Percentiles rank a stretch among this genome's conserved stretches.
Evolutionary conservation across 2,797 vertebrate genomes (phyloP).

Genomic region (Diplodus puntazzo): DNA sequence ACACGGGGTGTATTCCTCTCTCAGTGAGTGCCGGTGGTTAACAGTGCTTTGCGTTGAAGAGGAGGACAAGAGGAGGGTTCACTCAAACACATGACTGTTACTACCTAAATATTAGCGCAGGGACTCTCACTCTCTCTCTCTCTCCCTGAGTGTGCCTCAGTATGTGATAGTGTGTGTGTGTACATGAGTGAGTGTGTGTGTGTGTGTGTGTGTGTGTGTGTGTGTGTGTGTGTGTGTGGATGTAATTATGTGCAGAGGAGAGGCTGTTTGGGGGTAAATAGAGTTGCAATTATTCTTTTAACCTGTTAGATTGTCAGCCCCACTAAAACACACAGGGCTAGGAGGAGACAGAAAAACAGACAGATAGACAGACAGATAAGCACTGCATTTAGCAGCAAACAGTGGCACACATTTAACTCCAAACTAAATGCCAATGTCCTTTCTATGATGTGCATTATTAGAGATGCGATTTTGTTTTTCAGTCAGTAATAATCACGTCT

Average conservation of each 20-base stretch:
- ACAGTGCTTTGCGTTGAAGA: slow-evolving; percentile 82
- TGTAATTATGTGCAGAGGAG: slow-evolving; percentile 81
- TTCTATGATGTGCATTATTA: slow-evolving; percentile 36
- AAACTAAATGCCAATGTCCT: slow-evolving; percentile 36
- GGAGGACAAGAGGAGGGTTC: slow-evolving; percentile 84
- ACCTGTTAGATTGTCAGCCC: slow-evolving; percentile 81
- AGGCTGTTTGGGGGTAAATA: slow-evolving; percentile 84
- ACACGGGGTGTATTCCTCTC: slow-evolving; percentile 73
- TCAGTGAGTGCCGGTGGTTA: slow-evolving; percentile 77
- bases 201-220: slow-evolving; percentile 57
- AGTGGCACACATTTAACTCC: slow-evolving; percentile 42
- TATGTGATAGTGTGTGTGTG: slow-evolving; percentile 55
- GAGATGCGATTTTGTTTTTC: slow-evolving; percentile 45
- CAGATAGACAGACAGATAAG: slow-evolving; percentile 54
- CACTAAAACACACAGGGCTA: slow-evolving; percentile 55
- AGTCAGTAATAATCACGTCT: slow-evolving; percentile 17
- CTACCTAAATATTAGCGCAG: slow-evolving; percentile 84
- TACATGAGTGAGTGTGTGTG: slow-evolving; percentile 40
- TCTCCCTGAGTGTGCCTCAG: slow-evolving; percentile 43
- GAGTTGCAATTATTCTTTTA: slow-evolving; percentile 86
- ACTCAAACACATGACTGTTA: slow-evolving; percentile 79
- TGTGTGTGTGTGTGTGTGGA: slow-evolving; percentile 50
- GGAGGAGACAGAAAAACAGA: slow-evolving; percentile 54
- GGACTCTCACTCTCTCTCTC: slow-evolving; percentile 60
- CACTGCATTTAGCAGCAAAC: slow-evolving; percentile 57